phyloP scores from a whole-genome alignment of 2,797 vertebrate genomes.

The Enteromius thamalakanensis region DNA sequence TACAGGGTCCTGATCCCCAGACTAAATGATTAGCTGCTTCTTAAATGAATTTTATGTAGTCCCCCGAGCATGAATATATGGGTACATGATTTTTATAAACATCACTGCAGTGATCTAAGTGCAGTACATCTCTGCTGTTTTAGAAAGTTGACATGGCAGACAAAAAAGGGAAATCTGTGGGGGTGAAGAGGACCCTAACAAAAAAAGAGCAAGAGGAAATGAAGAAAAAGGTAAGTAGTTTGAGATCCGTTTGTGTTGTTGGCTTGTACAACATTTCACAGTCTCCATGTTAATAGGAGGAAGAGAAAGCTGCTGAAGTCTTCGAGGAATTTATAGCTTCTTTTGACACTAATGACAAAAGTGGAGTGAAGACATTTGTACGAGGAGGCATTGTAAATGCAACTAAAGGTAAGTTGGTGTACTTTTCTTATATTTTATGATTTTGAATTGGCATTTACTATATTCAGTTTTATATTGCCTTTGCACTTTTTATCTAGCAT shows the following conservation, averaged over 20 bases:
- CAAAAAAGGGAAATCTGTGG: slow-evolving; percentile 76
- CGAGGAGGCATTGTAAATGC: slow-evolving; percentile 83
- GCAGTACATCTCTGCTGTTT: slow-evolving; percentile 5
- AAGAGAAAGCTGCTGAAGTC: slow-evolving; percentile 84
- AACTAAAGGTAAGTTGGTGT: slow-evolving; percentile 75
- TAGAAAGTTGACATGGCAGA: slow-evolving; percentile 80
- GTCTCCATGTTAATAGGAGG: slow-evolving; percentile 70
- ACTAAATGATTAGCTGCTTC: not conserved
- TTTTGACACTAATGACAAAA: slow-evolving; percentile 78
- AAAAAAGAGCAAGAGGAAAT: slow-evolving; percentile 79
- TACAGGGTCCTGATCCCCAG: not conserved
- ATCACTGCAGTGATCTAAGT: not conserved
- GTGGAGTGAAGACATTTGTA: slow-evolving; percentile 80
- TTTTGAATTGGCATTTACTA: not conserved
- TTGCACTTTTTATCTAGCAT: not conserved
- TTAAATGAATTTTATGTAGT: not conserved
- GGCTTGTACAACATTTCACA: not conserved
- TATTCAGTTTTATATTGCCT: not conserved
- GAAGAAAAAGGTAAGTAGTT: slow-evolving; percentile 78
- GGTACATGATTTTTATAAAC: not conserved
- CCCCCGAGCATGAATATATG: not conserved
- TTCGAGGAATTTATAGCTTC: slow-evolving; percentile 85
- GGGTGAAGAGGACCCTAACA: slow-evolving; percentile 73
- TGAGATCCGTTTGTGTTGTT: not conserved
- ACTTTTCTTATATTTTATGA: not conserved